phyloP scores from a whole-genome alignment of 1,140 invertebrate species.

The Tetramorium alpestre region DNA sequence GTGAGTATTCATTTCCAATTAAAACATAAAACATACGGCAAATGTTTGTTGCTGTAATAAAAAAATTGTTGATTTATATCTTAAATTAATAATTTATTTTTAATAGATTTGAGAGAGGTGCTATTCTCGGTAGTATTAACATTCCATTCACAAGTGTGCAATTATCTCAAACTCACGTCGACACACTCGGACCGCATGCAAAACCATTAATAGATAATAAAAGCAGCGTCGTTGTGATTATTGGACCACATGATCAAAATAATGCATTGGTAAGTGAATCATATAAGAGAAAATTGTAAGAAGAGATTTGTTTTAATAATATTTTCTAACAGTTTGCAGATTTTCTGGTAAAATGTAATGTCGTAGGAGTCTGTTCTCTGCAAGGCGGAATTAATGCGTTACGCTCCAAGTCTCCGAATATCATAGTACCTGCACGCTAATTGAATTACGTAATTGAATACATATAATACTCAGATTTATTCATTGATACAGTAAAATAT shows the following conservation, averaged over 20 bases:
- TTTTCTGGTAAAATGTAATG: constrained; percentile 89
- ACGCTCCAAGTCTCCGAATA: constrained; percentile 88
- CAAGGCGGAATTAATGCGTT: constrained; percentile 91
- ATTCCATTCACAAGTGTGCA: constrained; percentile 93
- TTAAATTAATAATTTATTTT: constrained; percentile 52
- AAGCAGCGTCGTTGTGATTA: constrained; percentile 91
- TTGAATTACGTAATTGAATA: constrained; percentile 8
- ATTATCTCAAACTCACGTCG: constrained; percentile 88
- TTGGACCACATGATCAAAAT: constrained; percentile 92
- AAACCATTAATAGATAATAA: constrained; percentile 86
- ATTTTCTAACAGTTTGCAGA: constrained; percentile 89
- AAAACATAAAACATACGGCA: too few species aligned
- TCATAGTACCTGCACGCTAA: constrained; percentile 83
- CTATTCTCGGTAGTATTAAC: constrained; percentile 93
- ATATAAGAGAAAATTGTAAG: background rate
- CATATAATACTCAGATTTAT: constrained; percentile 40
- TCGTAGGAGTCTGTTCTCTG: constrained; percentile 89
- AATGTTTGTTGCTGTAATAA: background rate
- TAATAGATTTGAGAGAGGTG: constrained; percentile 90
- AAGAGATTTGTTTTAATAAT: constrained; percentile 11
- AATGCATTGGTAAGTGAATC: constrained; percentile 88
- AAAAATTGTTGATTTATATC: background rate
- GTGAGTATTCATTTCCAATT: constrained; percentile 82
- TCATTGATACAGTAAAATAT: constrained; percentile 34
- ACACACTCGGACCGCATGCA: constrained; percentile 88